Base-by-base conservation (phyloP, 2,797 vertebrate genomes). In the Rhabdophis nuchalis region DNA sequence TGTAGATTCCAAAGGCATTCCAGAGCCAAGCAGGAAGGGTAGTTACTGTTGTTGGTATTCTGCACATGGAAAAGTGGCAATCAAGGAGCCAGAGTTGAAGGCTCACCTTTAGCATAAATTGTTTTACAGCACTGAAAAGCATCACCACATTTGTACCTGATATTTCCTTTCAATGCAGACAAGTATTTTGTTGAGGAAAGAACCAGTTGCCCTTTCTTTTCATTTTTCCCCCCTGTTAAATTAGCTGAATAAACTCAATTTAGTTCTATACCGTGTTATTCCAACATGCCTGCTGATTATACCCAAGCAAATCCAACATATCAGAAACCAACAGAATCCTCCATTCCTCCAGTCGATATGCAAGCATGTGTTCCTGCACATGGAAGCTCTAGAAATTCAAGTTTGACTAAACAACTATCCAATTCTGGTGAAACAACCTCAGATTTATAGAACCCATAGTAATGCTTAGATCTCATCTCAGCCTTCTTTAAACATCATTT, bases 401-500 rank as follows among this genome's bases (percentile, higher is more conserved):
- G 64, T 82, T 54, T 77, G 94, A 91, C 29, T 89, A 87, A 95
- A 91, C 1, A 23, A 89, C 88, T 90, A 61, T 23, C 12, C 61
- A 36, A n/a, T 85, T 5, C 32, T 93, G 89, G 90, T 85, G 88
- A 93, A 96, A 95, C 27, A 64, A 93, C 85, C 46, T 23, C 0
- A 0, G 52, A 61, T 11, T 0, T 91, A 90, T 77, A 91, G 89
- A 68, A 87, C 25, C n/a, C 46, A 36, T 0, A 29, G 3, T 77
- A 92, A 50, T 54, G 54, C 91, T 89, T 92, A 2, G 1, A 46
- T 85, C 18, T 23, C 89, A 85, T 56, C 54, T 94, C 68, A 29
- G 41, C 53, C 0, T 64, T 87, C 29, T 88, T 92, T 92, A 90
- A 1, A 95, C 95, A 94, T 14, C 87, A 93, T 94, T 93, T 94